Base-by-base conservation (phyloP, 1,140 invertebrate genomes). In the Drepana arcuata region DNA sequence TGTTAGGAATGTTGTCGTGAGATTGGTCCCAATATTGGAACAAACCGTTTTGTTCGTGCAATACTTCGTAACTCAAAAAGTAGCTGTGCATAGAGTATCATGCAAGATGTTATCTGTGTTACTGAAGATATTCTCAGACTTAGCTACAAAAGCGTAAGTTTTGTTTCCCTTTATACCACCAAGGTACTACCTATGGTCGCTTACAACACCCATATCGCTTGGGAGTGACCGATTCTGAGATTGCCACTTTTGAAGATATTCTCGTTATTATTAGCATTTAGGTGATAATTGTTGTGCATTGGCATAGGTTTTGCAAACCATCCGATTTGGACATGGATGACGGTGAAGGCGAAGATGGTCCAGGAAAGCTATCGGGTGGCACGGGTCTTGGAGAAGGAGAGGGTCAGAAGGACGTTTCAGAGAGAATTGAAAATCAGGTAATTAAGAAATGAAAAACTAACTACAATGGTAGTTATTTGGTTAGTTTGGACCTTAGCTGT, bases 351-450 rank as follows among this genome's bases (percentile, higher is more conserved):
- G 88, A 90, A 50, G 87, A 85, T 10, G 80, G 85, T 21, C 80
- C 86, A 16, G 85, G 88, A 25, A 86, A 87, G 42, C 66, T 86
- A 5, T 81, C 86, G 0, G 88, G 90, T 34, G 93, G 92, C 7
- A 89, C 92, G 74, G 97, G 96, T 0, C 80, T 99, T 1, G 95
- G 94, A 0, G 96, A 98, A 48, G 96, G 96, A 0, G 92, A 97
- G 55, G 96, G 96, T 6, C 88, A 93, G 41, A 96, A 95, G 62
- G 97, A 99, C 84, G 95, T 99, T 2, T 98, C 96, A 1, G 96
- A 99, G 34, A 86, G 88, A 66, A 95, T 98, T 18, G 95, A 98
- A 74, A 92, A 86, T 52, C 81, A 84, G 64, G 83, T 83, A 48
- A 18, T 14, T 14, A 12, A n/a, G n/a, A n/a, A n/a, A n/a, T n/a